A percentile compares a stretch with the other conserved stretches of the same genome.
Evolutionary conservation across 2,113 vertebrate species (phyloP).

Genomic region (Butorides virescens): DNA sequence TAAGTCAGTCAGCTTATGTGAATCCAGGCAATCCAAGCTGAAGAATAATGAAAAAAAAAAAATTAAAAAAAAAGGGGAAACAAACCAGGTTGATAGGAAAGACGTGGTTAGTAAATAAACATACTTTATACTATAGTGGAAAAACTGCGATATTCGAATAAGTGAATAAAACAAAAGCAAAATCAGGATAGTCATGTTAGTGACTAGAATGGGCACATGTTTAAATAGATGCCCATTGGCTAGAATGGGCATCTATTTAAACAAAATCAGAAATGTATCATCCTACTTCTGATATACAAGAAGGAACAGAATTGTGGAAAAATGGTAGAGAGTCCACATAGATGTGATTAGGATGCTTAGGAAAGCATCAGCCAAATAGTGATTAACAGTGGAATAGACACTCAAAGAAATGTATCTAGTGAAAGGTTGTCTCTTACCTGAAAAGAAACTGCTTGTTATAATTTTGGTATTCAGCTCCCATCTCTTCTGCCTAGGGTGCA

Average conservation of each 20-base stretch:
- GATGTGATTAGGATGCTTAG: neutral
- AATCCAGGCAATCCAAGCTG: neutral
- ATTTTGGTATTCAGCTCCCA: neutral
- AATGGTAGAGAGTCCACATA: accelerated
- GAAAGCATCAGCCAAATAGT: neutral
- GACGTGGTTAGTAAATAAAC: neutral
- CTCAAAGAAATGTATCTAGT: neutral
- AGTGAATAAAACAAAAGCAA: neutral
- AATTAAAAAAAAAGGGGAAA: neutral
- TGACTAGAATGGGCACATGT: neutral
- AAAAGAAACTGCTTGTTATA: neutral
- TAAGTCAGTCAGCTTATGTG: neutral
- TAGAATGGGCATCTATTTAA: neutral
- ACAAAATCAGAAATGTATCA: neutral
- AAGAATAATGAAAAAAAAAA: neutral
- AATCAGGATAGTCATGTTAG: neutral
- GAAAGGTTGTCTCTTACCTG: neutral
- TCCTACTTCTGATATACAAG: neutral
- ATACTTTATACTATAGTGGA: neutral
- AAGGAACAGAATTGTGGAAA: neutral
- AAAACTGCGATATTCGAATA: neutral
- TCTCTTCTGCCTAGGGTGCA: neutral
- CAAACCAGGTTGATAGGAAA: neutral
- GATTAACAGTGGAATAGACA: neutral
- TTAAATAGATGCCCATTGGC: neutral